Evolutionary conservation across 2,113 vertebrate species (phyloP).

Genomic region (Microcebus tavaratra): DNA sequence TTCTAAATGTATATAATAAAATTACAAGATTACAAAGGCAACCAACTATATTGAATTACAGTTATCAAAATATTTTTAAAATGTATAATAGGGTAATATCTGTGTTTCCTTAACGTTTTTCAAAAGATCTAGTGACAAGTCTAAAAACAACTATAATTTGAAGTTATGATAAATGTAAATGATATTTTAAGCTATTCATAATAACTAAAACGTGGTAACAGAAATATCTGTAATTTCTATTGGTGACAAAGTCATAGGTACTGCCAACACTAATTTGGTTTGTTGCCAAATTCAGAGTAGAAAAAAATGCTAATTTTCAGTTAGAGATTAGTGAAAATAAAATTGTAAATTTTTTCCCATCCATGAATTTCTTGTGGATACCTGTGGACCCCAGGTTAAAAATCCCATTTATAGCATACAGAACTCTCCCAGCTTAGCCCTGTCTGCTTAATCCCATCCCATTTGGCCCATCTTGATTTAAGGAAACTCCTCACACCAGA

Average conservation of each 20-base stretch:
- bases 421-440: neutral
- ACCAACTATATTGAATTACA: slow-evolving; percentile 13
- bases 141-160: slow-evolving; percentile 50
- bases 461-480: neutral
- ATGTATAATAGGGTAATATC: neutral
- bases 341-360: neutral
- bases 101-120: slow-evolving; percentile 48
- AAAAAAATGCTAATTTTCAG: slow-evolving; percentile 17
- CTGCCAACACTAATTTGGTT: neutral
- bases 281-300: slow-evolving; percentile 37
- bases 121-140: slow-evolving; percentile 27
- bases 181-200: slow-evolving; percentile 39
- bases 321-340: slow-evolving; percentile 36
- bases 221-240: slow-evolving; percentile 39
- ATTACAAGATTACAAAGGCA: slow-evolving; percentile 25
- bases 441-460: neutral
- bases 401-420: neutral
- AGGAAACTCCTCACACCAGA: neutral
- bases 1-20: slow-evolving; percentile 12
- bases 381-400: neutral
- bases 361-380: neutral
- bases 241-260: neutral
- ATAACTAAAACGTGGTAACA: slow-evolving; percentile 35
- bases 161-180: slow-evolving; percentile 33
- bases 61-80: slow-evolving; percentile 51